Evolutionary conservation across 2,797 vertebrate genomes (phyloP).

Genomic region (Nannoperca obscura): DNA sequence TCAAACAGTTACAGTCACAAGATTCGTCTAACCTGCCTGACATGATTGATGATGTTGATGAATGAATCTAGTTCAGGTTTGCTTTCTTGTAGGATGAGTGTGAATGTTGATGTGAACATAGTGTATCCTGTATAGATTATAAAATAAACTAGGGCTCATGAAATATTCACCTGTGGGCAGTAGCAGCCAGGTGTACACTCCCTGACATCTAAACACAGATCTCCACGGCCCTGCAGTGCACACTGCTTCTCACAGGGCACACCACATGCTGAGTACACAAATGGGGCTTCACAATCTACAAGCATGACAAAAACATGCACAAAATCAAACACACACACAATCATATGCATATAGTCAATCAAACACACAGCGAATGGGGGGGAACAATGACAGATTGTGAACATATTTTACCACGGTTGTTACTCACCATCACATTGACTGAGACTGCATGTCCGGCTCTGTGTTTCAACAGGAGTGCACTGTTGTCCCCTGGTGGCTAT

Average conservation of each 20-base stretch:
- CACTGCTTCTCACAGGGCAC: slow-evolving; percentile 89
- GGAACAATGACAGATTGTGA: not conserved
- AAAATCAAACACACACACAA: not conserved
- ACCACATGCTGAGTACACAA: slow-evolving; percentile 85
- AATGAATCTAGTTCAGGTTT: not conserved
- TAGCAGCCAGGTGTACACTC: slow-evolving; percentile 91
- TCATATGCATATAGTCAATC: too few species aligned
- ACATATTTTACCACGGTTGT: not conserved
- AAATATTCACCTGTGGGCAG: slow-evolving; percentile 87
- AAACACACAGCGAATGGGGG: not conserved
- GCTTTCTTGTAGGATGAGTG: not conserved
- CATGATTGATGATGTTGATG: too few species aligned
- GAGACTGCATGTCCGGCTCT: slow-evolving; percentile 82
- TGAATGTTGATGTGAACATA: not conserved
- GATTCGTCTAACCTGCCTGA: not conserved
- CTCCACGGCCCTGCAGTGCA: slow-evolving; percentile 69
- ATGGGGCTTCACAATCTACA: slow-evolving; percentile 85
- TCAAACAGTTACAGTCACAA: not conserved
- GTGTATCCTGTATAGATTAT: not conserved
- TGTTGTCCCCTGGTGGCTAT: slow-evolving; percentile 76
- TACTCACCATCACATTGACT: slow-evolving; percentile 83
- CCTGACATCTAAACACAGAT: slow-evolving; percentile 77
- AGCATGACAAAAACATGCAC: not conserved
- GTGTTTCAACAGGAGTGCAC: slow-evolving; percentile 84
- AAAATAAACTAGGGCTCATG: not conserved